Base-by-base conservation (phyloP, 30 jellyfish, hydroid and myxozoan species). In the Cassiopea xamachana region DNA sequence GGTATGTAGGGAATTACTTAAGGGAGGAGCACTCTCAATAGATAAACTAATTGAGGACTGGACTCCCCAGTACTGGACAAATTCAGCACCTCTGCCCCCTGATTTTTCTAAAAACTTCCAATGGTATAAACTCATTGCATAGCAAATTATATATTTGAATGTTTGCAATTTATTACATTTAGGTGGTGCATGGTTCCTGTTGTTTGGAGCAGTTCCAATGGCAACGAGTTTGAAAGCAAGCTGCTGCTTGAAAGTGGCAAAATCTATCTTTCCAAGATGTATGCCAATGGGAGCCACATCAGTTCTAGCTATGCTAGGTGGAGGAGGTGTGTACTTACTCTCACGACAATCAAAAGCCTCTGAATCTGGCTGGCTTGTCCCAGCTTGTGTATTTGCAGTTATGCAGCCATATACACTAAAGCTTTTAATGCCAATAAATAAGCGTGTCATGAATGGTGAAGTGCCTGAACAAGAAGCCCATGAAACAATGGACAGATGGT, bases 111-210 rank as follows among this genome's bases (percentile, higher is more conserved):
- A 27, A 27, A 27, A 27, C 39, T 27, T 27, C 39, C 39, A 27
- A 27, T 27, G 39, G 39, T 27, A 27, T 27, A 27, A 27, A 27
- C 39, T 27, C 39, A 27, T 27, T 27, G 39, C 39, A 27, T 27
- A 27, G 39, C 39, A 27, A 27, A 27, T 27, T 55, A 10, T 55
- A 10, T 55, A 64, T 14, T 13, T 4, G 0, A 64, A 13, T 64
- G 27, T 13, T 64, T 64, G 15, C 43, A 64, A 64, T 64, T 82
- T 82, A 16, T 2, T 9, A 48, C 73, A 7, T 82, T 50, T 43
- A 88, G 95, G 95, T 46, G 95, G 91, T 7, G 90, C 88, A n/a
- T 88, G 90, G 83, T 88, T 88, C 69, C 19, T 69, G 68, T 80
- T 73, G 16, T 88, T 72, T 88, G 95, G 87, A 14, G 51, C 90